A percentile compares a stretch with the other conserved stretches of the same genome.
These are phyloP conservation scores for Sorex maritimensis DNA, from an alignment of 2,797 vertebrate species.

Conservation along the genomic window DNA sequence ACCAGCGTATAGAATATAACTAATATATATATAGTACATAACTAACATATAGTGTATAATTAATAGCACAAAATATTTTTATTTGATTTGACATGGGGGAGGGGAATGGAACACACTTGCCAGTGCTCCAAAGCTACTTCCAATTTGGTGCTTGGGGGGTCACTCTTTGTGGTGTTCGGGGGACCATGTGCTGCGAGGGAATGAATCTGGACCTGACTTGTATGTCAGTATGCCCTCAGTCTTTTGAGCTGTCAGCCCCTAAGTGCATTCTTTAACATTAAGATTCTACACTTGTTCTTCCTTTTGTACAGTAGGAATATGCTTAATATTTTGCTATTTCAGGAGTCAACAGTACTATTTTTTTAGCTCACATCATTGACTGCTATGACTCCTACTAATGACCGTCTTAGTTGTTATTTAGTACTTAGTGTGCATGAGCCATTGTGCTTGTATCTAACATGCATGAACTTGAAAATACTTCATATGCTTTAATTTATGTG, in stretches of 20 bases:
- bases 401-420: background rate
- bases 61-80: background rate
- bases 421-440: background rate
- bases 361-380: slow-evolving; percentile 15
- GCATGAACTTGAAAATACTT: background rate
- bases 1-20: background rate
- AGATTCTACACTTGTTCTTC: background rate
- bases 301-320: background rate
- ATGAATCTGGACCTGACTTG: too few relatives aligned
- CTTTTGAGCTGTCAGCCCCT: too few relatives aligned
- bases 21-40: too few relatives aligned
- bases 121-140: too few relatives aligned
- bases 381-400: background rate
- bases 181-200: too few relatives aligned
- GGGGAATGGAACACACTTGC: too few relatives aligned
- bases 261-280: too few relatives aligned
- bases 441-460: background rate
- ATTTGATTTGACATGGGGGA: background rate
- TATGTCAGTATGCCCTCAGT: too few relatives aligned
- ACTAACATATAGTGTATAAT: too few relatives aligned
- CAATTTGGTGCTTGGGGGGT: too few relatives aligned
- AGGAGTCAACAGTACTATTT: slow-evolving; percentile 20
- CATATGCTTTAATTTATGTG: background rate
- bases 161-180: too few relatives aligned
- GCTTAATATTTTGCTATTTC: slow-evolving; percentile 30